Base-by-base conservation (phyloP, 2,797 vertebrate species). In the Coregonus sp. region DNA sequence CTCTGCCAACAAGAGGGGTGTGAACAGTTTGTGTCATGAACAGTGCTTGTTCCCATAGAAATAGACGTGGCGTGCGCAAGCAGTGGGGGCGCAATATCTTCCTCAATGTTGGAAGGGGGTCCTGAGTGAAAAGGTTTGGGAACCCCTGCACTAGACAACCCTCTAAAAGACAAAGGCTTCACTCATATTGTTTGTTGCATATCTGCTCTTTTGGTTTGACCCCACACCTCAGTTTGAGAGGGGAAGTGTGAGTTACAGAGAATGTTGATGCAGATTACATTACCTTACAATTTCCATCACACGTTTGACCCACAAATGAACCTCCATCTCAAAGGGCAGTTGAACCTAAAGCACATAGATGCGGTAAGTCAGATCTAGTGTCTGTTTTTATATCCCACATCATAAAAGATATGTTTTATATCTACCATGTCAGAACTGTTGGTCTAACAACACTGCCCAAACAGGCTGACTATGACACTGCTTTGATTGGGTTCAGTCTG, bases 401-500 rank as follows among this genome's bases (percentile, higher is more conserved):
- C 79, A 86, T 86, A 81, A 78, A 75, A 81, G 79, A 81, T 68
- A 31, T 72, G 71, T 80, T 83, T 83, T 70, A 78, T 12, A 54
- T 54, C 52, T 81, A 87, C 78, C 76, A 76, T 82, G 85, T 75
- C 80, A 82, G 72, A 78, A 70, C 33, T 79, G 78, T 77, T 61
- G 63, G 76, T 81, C 80, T 37, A 78, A 67, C 84, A 82, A 79
- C 75, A 81, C 78, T 85, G 75, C 76, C 76, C 79, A 72, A 68
- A 84, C 81, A 73, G 83, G 78, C 69, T 82, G 56, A n/a, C 56
- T 20, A 20, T n/a, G 18, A 77, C 81, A 78, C 68, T 7, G 35
- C 73, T 86, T 87, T 86, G 86, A 86, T 85, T 52, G 35, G 77
- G 86, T 85, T 81, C 79, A 88, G 80, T 88, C 85, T 80, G 70